Base-by-base conservation (phyloP, 2,797 vertebrate species). In the Lagocephalus sceleratus region DNA sequence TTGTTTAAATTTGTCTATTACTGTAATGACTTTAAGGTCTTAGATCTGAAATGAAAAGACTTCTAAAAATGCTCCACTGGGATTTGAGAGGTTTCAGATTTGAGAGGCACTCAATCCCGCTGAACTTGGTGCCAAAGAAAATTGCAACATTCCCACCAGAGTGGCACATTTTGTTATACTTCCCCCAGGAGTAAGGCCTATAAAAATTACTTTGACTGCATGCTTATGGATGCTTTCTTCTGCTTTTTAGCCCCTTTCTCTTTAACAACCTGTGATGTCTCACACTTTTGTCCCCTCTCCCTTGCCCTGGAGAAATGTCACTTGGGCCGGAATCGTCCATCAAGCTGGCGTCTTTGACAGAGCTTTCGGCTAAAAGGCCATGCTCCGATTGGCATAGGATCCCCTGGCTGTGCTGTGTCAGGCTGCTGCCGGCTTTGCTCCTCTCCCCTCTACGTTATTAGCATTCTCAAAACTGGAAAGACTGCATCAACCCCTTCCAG, bases 321-420 rank as follows among this genome's bases (percentile, higher is more conserved):
- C 81, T 70, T 53, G 72, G 73, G 71, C 67, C 58, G 5, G 51
- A 57, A 47, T 78, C 68, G 74, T 85, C 83, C 75, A 68, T 91
- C 89, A 90, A 88, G 79, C 87, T 88, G 86, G 78, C 88, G 82
- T 84, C 78, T 80, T 74, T 85, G 88, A 86, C 88, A 79, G 85
- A 75, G 75, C 63, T 51, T 67, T 66, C 10, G 68, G 57, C 86
- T 87, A 82, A 90, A 87, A 88, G 86, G 85, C 86, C 84, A 85
- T 84, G 89, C 85, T 90, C 82, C 71, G 84, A 82, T 86, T 88
- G 88, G 76, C 88, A 76, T 79, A 63, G 80, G 73, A 83, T 87
- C 79, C 76, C 83, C 81, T 68, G 81, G 82, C 86, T 81, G 53
- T 78, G 75, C 64, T 47, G 68, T 79, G 72, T 81, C 78, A 79